Conservation (phyloP, 2,888 invertebrate species). For the Temnothorax unifasciatus region DNA sequence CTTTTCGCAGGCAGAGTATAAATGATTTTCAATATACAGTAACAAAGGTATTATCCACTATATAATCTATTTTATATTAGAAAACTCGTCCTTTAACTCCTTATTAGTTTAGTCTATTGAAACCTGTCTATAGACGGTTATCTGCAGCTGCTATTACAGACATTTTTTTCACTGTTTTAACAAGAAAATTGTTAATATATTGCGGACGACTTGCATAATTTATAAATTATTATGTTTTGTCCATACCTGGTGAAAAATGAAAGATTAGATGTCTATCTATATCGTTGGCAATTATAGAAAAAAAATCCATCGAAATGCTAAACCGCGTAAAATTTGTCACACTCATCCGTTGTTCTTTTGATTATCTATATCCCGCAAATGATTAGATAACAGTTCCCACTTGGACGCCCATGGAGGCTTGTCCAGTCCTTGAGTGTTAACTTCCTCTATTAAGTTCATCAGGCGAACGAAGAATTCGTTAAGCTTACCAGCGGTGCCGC, state of each 20-base stretch:
- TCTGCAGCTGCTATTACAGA: conserved; percentile 25
- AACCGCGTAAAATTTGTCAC: conserved; percentile 27
- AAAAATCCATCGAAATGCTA: conserved; percentile 22
- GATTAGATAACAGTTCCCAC: conserved; percentile 77
- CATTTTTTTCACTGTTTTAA: neutral
- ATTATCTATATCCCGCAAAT: conserved; percentile 60
- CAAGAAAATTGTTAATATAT: neutral
- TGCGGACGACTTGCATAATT: neutral
- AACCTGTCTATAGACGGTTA: neutral
- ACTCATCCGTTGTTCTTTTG: conserved; percentile 32
- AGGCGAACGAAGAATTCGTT: conserved; percentile 81
- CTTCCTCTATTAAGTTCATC: conserved; percentile 82
- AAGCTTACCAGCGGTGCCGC: conserved; percentile 81
- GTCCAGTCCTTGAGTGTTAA: conserved; percentile 80
- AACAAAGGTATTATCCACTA: conserved; percentile 8
- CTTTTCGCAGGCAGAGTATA: neutral
- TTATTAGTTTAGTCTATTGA: neutral
- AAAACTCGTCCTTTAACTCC: neutral
- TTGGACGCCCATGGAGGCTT: conserved; percentile 78
- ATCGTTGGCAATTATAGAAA: conserved; percentile 25
- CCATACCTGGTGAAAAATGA: conserved; percentile 12
- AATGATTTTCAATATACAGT: conserved; percentile 8
- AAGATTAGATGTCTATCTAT: neutral
- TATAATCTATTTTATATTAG: conserved; percentile 25
- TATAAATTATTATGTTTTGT: neutral